Conservation (phyloP, 2,797 vertebrate species). For the Eupleurogrammus muticus region DNA sequence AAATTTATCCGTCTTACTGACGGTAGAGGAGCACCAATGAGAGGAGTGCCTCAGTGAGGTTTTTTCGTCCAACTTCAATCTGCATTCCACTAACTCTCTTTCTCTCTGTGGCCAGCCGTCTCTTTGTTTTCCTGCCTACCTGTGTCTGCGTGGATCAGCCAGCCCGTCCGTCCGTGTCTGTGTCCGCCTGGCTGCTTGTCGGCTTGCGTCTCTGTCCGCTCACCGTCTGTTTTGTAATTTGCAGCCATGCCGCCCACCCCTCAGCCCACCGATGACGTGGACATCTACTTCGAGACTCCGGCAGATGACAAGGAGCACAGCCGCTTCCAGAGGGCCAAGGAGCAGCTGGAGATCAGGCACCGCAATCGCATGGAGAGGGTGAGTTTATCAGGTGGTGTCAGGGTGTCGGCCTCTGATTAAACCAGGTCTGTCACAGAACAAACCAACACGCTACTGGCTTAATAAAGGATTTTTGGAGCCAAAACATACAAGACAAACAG, state of each 20-base stretch:
- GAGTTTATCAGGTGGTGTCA: conserved; percentile 37
- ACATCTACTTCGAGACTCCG: conserved; percentile 97
- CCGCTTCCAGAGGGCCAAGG: conserved; percentile 98
- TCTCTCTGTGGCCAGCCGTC: conserved; percentile 5
- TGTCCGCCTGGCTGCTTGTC: conserved; percentile 28
- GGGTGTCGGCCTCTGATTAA: not conserved
- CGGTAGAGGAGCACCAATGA: conserved; percentile 40
- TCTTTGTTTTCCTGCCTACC: conserved; percentile 29
- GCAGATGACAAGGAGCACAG: conserved; percentile 97
- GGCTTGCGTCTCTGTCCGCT: conserved; percentile 18
- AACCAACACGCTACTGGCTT: not conserved
- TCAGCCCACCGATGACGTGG: conserved; percentile 94
- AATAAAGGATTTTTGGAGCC: not conserved
- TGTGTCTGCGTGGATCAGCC: conserved; percentile 23
- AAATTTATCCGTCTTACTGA: conserved; percentile 50
- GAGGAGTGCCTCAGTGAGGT: conserved; percentile 54
- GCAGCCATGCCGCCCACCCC: conserved; percentile 86
- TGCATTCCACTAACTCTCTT: conserved; percentile 28
- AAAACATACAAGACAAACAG: not conserved
- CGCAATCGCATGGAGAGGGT: conserved; percentile 98
- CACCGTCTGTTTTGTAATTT: conserved; percentile 31
- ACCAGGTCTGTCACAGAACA: not conserved
- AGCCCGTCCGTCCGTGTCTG: conserved; percentile 1
- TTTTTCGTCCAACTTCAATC: conserved; percentile 48
- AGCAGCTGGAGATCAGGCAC: conserved; percentile 96